Evolutionary conservation across 1,140 invertebrate genomes (phyloP).

Genomic region (Drosophila pectinifera): DNA sequence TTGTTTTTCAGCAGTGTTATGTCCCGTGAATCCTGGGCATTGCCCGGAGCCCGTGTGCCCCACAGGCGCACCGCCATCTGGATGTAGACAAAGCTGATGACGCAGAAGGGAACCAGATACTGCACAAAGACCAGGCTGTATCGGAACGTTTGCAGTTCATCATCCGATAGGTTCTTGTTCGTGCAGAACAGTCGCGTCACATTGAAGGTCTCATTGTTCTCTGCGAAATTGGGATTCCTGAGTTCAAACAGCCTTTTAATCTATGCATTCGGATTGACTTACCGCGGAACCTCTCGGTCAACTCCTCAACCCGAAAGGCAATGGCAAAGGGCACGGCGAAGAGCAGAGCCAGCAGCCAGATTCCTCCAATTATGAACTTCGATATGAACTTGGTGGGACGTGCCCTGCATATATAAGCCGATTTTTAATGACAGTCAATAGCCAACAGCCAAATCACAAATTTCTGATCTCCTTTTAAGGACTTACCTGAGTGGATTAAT

Average conservation of each 20-base stretch:
- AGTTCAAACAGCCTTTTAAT: neutral
- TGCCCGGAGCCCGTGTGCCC: constrained; percentile 91
- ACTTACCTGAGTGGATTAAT: constrained; percentile 89
- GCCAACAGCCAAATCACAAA: too few relatives aligned
- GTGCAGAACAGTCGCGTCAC: constrained; percentile 87
- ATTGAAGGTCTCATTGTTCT: constrained; percentile 69
- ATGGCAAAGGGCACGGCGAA: constrained; percentile 89
- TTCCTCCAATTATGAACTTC: constrained; percentile 89
- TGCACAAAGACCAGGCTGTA: constrained; percentile 87
- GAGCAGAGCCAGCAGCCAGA: constrained; percentile 88
- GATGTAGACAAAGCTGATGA: constrained; percentile 92
- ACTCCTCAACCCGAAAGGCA: constrained; percentile 87
- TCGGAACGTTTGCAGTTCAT: constrained; percentile 87
- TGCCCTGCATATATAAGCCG: constrained; percentile 86
- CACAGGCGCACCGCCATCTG: constrained; percentile 91
- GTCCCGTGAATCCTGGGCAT: constrained; percentile 90
- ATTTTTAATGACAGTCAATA: too few relatives aligned
- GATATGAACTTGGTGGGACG: constrained; percentile 89
- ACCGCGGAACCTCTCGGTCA: constrained; percentile 78
- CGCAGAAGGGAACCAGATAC: constrained; percentile 91
- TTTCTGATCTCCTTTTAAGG: too few relatives aligned
- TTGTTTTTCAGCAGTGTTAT: constrained; percentile 92
- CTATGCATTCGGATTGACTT: constrained; percentile 31
- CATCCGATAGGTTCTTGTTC: constrained; percentile 86
- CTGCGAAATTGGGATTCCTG: constrained; percentile 29